These are phyloP conservation scores for Heliothis virescens DNA, from an alignment of 1,140 invertebrate genomes.

Conservation along the genomic window DNA sequence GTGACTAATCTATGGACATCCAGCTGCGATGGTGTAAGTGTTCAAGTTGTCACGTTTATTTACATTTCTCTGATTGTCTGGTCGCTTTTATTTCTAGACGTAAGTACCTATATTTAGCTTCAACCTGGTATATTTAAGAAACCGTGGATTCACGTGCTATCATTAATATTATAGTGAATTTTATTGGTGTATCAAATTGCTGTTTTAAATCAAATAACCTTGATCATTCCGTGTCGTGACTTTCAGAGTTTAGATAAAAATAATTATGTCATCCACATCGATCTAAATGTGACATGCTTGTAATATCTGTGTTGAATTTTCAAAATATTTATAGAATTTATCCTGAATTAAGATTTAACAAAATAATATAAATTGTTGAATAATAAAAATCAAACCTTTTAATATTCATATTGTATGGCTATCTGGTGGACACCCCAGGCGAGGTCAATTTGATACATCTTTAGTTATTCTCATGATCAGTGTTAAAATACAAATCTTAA, in stretches of 20 bases:
- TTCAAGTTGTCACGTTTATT: slow-evolving; percentile 74
- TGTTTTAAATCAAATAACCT: slow-evolving; percentile 16
- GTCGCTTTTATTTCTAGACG: slow-evolving; percentile 71
- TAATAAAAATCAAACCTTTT: not conserved
- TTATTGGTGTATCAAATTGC: slow-evolving; percentile 51
- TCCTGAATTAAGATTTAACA: not conserved
- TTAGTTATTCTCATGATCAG: slow-evolving; percentile 3
- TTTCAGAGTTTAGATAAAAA: not conserved
- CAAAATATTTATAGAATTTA: not conserved
- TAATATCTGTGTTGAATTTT: not conserved
- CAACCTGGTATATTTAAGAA: slow-evolving; percentile 60
- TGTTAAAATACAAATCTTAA: not conserved
- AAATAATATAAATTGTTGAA: not conserved
- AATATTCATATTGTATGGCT: not conserved
- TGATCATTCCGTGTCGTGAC: not conserved
- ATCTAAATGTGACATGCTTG: not conserved
- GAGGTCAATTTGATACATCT: slow-evolving; percentile 40
- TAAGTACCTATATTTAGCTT: slow-evolving; percentile 65
- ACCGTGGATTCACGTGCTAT: slow-evolving; percentile 67
- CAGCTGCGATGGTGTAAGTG: slow-evolving; percentile 62
- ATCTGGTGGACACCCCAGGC: not conserved
- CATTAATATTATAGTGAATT: slow-evolving; percentile 57
- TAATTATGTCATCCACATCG: not conserved
- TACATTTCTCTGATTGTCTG: slow-evolving; percentile 64
- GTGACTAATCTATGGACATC: slow-evolving; percentile 50